Evolutionary conservation across 1,140 invertebrate species (phyloP), one percentile per base, ranked within the genome.

Genomic region (Macrotrachela quadricornifera): DNA sequence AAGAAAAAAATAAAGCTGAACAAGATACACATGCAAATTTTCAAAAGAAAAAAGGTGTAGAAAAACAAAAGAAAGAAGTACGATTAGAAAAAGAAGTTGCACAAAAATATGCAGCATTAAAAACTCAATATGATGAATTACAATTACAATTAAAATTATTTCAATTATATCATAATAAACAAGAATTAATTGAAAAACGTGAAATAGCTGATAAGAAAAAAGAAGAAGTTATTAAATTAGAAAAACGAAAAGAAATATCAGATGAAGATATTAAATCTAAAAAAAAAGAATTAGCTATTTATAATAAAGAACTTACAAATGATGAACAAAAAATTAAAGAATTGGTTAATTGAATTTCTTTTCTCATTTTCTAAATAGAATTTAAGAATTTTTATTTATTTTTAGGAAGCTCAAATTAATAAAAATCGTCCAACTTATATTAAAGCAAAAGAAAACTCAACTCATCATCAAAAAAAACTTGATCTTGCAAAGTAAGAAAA

Each of bases 31-130:
- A 97, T 70, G 88, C 84, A 71, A 92, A 90, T 10, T 92, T 94
- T 69, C 84, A 94, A 63, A 96, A 95, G 71, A 96, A 97, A 67
- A 90, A 91, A 67, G 91, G 88, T 17, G 90, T 97, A 59, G 90
- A 88, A 52, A 86, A 87, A 0, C 92, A 99, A 70, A 77, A 87
- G 36, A 95, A 96, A 68, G 92, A 97, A 71, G 94, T 92, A 6
- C 90, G 88, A 67, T 71, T 90, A 50, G 92, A 99, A 67, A 95
- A 96, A 67, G 90, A 96, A 68, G 91, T 97, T 73, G 91, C 92
- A 6, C 90, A 96, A 64, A 87, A 91, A 61, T 99, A 96, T 69
- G 84, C 92, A 55, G 75, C 81, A 55, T 71, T 96, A 0, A 30
- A 30, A 30, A 30, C 21, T 30, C 21, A 30, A 30, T 30, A 30